A percentile compares a stretch with the other conserved stretches of the same genome.
phyloP scores from a whole-genome alignment of 2,888 invertebrate species.

The Fragum whitleyi region DNA sequence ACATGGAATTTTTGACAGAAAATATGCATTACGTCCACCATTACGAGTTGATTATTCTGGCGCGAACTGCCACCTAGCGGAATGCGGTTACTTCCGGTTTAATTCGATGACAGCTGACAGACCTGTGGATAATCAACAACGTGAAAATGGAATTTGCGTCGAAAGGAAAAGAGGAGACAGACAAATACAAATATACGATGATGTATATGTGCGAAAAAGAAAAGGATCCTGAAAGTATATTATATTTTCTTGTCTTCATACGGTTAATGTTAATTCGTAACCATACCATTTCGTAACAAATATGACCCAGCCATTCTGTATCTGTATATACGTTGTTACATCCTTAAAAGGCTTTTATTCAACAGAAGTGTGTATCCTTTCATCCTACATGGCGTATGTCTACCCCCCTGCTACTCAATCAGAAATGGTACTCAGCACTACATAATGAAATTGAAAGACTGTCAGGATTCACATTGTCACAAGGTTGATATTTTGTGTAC shows the following conservation, averaged over 20 bases:
- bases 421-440: too few species aligned
- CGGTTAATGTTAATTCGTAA: too few species aligned
- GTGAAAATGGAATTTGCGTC: neutral
- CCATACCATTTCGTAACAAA: neutral
- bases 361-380: too few species aligned
- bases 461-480: too few species aligned
- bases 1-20: slow-evolving; percentile 21
- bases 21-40: slow-evolving; percentile 53
- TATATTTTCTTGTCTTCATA: neutral
- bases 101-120: slow-evolving; percentile 8
- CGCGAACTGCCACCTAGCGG: slow-evolving; percentile 67
- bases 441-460: too few species aligned
- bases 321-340: too few species aligned
- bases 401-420: too few species aligned
- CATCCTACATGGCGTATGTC: too few species aligned
- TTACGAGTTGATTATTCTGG: slow-evolving; percentile 67
- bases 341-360: too few species aligned
- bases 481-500: too few species aligned
- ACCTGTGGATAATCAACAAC: neutral
- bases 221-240: slow-evolving; percentile 41
- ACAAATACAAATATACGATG: neutral
- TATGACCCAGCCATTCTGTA: too few species aligned
- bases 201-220: slow-evolving; percentile 30
- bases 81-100: slow-evolving; percentile 33
- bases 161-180: neutral